phyloP scores from a whole-genome alignment of 2,888 invertebrate species.

The Cyclophora albipunctata region DNA sequence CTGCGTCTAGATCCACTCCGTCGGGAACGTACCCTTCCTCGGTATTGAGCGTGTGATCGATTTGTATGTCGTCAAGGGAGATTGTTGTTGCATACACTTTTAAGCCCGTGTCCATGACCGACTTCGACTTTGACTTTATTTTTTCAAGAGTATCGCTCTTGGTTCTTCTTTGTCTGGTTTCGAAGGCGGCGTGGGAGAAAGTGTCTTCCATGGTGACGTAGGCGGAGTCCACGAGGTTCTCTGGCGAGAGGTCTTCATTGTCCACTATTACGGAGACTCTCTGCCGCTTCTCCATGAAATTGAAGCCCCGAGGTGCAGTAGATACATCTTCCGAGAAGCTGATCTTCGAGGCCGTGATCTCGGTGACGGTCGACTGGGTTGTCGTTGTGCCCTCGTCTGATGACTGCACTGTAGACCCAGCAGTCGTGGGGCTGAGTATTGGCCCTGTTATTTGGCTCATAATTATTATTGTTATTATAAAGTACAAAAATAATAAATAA shows the following conservation, averaged over 20 bases:
- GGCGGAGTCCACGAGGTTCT: conserved; percentile 39
- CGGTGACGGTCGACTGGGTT: neutral
- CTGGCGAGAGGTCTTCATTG: conserved; percentile 47
- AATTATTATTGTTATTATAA: too few relatives aligned
- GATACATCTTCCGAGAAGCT: conserved; percentile 23
- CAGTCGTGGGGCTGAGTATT: too few relatives aligned
- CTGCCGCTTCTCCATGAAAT: conserved; percentile 46
- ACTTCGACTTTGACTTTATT: conserved; percentile 30
- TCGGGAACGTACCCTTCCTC: conserved; percentile 42
- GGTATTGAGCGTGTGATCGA: conserved; percentile 65
- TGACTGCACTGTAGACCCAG: neutral
- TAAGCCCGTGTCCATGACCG: conserved; percentile 37
- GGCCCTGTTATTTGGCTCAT: too few relatives aligned
- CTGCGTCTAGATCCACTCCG: conserved; percentile 39
- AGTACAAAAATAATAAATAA: too few relatives aligned
- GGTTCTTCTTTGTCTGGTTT: conserved; percentile 32
- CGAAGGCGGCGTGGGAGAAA: conserved; percentile 54
- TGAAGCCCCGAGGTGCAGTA: conserved; percentile 26
- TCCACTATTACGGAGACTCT: conserved; percentile 37
- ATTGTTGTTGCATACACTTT: conserved; percentile 65
- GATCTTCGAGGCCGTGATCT: conserved; percentile 8
- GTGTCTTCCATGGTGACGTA: conserved; percentile 49
- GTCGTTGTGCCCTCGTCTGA: neutral
- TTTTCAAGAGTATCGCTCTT: conserved; percentile 39
- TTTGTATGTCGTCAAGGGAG: conserved; percentile 68